phyloP scores from a whole-genome alignment of 2,113 vertebrate genomes.

The Semicossyphus pulcher region DNA sequence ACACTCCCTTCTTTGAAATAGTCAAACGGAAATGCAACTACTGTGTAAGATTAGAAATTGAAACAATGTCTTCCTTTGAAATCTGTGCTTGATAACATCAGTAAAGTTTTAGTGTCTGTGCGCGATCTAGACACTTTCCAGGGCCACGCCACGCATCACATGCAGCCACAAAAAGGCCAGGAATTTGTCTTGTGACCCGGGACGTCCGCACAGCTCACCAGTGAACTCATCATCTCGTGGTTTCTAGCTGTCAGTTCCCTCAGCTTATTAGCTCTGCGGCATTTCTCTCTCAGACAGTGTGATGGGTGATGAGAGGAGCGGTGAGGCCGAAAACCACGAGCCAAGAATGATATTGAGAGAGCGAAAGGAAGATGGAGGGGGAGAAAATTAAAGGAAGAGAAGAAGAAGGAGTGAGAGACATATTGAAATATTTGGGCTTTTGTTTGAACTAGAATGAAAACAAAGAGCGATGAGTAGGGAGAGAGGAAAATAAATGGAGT shows the following conservation, averaged over 20 bases:
- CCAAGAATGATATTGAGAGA: slow-evolving; percentile 37
- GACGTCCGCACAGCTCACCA: slow-evolving; percentile 39
- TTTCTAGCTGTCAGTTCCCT: slow-evolving; percentile 55
- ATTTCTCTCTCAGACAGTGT: slow-evolving; percentile 39
- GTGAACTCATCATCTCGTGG: slow-evolving; percentile 58
- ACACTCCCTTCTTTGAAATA: background rate
- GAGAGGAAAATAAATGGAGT: slow-evolving; percentile 46
- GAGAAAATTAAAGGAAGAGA: background rate
- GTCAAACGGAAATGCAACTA: no score
- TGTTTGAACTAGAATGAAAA: slow-evolving; percentile 53
- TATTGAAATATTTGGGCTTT: slow-evolving; percentile 29
- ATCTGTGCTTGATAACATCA: slow-evolving; percentile 10
- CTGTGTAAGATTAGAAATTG: background rate
- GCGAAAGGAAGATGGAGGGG: slow-evolving; percentile 18
- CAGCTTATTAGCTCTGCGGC: slow-evolving; percentile 52
- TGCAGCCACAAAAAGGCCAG: slow-evolving; percentile 50
- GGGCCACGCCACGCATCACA: slow-evolving; percentile 40
- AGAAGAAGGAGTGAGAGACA: background rate
- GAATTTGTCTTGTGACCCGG: slow-evolving; percentile 61
- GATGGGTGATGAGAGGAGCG: slow-evolving; percentile 56
- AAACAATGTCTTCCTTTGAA: background rate
- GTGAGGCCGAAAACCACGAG: slow-evolving; percentile 46
- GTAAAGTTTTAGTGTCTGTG: background rate
- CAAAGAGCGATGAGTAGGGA: slow-evolving; percentile 18
- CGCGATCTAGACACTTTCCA: slow-evolving; percentile 10